Conservation (phyloP, 2,113 vertebrate genomes). For the Pontoporia blainvillei region DNA sequence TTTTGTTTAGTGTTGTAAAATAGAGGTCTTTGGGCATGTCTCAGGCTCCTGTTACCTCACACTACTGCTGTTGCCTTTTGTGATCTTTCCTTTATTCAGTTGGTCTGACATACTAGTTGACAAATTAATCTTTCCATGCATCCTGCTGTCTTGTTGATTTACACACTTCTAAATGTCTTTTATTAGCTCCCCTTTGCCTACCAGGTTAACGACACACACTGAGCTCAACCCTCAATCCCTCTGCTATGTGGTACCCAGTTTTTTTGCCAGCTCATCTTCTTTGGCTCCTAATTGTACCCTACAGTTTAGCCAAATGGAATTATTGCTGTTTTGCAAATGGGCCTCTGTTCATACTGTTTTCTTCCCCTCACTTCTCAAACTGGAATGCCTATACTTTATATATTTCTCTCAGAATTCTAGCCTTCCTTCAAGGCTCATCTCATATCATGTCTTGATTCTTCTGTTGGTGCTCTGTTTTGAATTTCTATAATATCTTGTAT, state of each 20-base stretch:
- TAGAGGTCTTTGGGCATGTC: neutral
- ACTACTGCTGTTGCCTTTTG: neutral
- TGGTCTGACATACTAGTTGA: neutral
- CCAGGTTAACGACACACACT: neutral
- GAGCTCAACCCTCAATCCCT: neutral
- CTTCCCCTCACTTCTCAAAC: neutral
- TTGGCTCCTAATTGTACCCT: constrained; percentile 9
- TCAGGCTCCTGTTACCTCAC: neutral
- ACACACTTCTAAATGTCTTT: neutral
- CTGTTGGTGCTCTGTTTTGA: neutral
- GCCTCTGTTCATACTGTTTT: neutral
- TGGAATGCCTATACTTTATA: neutral
- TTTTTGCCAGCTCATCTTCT: constrained; percentile 14
- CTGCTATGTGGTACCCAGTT: neutral
- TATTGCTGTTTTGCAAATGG: constrained; percentile 19
- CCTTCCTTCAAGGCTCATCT: neutral
- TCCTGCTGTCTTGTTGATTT: neutral
- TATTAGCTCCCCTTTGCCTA: neutral
- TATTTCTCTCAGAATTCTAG: neutral
- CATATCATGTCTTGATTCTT: neutral
- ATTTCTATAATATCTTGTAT: neutral
- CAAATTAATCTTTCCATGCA: neutral
- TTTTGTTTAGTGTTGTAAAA: neutral
- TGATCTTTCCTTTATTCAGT: neutral
- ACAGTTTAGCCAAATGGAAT: neutral